Percentiles rank a stretch among this genome's conserved stretches.
phyloP scores from a whole-genome alignment of 1,140 invertebrate species.

The Chrysopa pallens region DNA sequence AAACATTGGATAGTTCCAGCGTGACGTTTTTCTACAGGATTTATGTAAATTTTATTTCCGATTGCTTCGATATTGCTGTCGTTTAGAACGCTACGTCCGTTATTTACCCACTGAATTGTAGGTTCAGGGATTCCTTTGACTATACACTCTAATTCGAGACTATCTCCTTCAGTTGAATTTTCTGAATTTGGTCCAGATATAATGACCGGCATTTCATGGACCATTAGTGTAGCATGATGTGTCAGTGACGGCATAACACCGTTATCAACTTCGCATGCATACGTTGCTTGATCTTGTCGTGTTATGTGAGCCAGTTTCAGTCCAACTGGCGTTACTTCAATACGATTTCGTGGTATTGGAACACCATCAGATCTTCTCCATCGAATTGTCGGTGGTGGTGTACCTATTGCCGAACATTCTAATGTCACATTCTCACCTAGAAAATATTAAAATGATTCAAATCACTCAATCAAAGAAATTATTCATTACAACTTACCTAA shows the following conservation, averaged over 20 bases:
- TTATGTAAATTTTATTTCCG: slow-evolving; percentile 28
- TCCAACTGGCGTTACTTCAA: slow-evolving; percentile 30
- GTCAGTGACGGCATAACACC: slow-evolving; percentile 23
- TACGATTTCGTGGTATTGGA: slow-evolving; percentile 19
- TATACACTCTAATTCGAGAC: slow-evolving; percentile 42
- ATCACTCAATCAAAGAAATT: not conserved
- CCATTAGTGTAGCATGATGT: slow-evolving; percentile 26
- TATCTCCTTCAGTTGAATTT: slow-evolving; percentile 42
- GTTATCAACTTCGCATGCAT: slow-evolving; percentile 41
- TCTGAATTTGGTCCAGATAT: slow-evolving; percentile 28
- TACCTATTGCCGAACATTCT: slow-evolving; percentile 41
- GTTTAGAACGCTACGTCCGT: slow-evolving; percentile 44
- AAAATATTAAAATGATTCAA: slow-evolving; percentile 12
- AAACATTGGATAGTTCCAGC: slow-evolving; percentile 82
- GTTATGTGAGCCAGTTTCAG: slow-evolving; percentile 41
- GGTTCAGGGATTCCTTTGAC: slow-evolving; percentile 53
- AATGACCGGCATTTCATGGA: slow-evolving; percentile 40
- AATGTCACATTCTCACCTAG: slow-evolving; percentile 38
- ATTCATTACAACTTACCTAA: slow-evolving; percentile 19
- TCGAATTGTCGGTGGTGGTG: slow-evolving; percentile 32
- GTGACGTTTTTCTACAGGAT: slow-evolving; percentile 55
- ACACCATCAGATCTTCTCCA: slow-evolving; percentile 33
- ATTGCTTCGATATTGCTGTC: slow-evolving; percentile 30
- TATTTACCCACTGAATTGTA: slow-evolving; percentile 63
- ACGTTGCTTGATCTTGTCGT: slow-evolving; percentile 44